Conservation (phyloP, 2,797 vertebrate genomes). For the Molossus molossus region DNA sequence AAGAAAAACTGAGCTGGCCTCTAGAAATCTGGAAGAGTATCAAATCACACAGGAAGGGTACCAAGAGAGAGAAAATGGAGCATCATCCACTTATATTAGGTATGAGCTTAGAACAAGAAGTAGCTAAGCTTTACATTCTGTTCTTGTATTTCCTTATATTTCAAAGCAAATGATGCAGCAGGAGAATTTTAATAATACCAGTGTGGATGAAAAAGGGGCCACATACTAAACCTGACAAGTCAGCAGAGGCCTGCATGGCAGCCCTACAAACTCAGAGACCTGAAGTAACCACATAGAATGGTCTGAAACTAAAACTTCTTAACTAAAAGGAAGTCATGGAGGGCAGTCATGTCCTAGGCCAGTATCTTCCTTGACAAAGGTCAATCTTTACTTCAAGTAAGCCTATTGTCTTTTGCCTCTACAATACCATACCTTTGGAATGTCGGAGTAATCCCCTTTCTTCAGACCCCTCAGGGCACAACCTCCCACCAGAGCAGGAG, state of each 20-base stretch:
- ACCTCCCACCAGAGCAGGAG: neutral
- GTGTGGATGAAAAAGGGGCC: neutral
- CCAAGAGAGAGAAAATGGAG: neutral
- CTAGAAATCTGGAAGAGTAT: neutral
- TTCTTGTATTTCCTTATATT: neutral
- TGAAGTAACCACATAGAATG: neutral
- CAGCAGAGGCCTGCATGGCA: neutral
- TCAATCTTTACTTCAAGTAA: neutral
- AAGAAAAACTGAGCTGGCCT: neutral
- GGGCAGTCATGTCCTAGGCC: neutral
- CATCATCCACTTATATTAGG: neutral
- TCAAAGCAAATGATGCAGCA: constrained; percentile 13
- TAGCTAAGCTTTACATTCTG: neutral
- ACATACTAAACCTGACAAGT: neutral
- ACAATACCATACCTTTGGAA: neutral
- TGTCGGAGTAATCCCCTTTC: neutral
- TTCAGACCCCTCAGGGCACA: neutral
- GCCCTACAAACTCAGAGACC: too few relatives aligned
- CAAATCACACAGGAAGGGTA: neutral
- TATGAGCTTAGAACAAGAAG: neutral
- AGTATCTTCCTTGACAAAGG: neutral
- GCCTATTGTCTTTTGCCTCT: neutral
- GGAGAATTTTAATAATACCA: constrained; percentile 33
- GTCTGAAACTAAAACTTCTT: neutral
- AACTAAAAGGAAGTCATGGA: neutral